Evolutionary conservation across 2,113 vertebrate species (phyloP), one percentile per base, ranked within the genome.

Genomic region (Oncorhynchus nerka): DNA sequence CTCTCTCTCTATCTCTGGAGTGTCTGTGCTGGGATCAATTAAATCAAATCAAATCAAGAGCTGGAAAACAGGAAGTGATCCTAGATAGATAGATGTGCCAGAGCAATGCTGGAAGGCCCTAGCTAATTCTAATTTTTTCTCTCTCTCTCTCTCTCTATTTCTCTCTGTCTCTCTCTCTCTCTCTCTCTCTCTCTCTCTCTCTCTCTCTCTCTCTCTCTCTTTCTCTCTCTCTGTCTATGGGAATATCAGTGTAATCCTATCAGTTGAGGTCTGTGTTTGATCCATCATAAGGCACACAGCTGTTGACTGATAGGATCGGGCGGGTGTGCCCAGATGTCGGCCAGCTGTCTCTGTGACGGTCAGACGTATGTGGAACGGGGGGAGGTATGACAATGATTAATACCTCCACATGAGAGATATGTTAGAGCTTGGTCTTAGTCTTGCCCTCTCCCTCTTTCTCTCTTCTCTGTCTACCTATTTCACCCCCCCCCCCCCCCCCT

Each of bases 161-260:
- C 7, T 39, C 34, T 39, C 7, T 39, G 7, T 39, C 7, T 39
- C 34, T 9, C 7, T 9, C 34, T 39, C 8, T 39, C 8, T 39
- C 1, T 39, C 39, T 45, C 2, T 45, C 2, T 39, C 8, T 39
- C 16, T 57, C 16, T 57, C 4, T 57, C 4, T 57, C 16, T 16
- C 3, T 57, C 55, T 16, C 1, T 57, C 4, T 57, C 4, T 20
- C 5, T 62, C 1, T 24, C 2, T 24, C 2, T 51, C 20, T 70
- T 3, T 48, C 15, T 69, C 13, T 69, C 4, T 69, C 3, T 69
- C 22, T 66, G 51, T 65, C 9, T 45, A 5, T 65, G 30, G 67
- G 74, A 55, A 64, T 66, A 64, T 75, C 64, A 19, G 64, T 64
- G 62, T 68, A 73, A 73, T 73, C 70, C 62, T 70, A 39, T 55